Percentiles rank a stretch among this genome's conserved stretches.
Conservation (phyloP, 2,888 invertebrate species). For the Cryptophagus acutangulus region DNA sequence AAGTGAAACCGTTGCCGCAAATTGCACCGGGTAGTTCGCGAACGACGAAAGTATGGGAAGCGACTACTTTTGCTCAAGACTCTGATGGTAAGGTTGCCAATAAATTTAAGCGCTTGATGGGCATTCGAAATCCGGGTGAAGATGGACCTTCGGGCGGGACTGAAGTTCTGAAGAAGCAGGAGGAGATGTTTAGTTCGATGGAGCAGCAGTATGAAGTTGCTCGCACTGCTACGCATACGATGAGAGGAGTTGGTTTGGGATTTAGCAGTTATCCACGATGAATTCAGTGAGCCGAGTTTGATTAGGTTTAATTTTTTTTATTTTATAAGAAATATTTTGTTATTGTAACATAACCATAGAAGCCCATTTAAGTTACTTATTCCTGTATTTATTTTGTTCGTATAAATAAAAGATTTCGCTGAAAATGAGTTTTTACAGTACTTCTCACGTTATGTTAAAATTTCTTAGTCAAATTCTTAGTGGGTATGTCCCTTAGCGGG, state of each 20-base stretch:
- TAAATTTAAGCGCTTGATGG: constrained; percentile 96
- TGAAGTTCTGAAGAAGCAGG: constrained; percentile 65
- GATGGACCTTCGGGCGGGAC: constrained; percentile 43
- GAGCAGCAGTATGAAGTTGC: constrained; percentile 97
- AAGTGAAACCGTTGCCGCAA: constrained; percentile 1
- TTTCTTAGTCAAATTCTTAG: too few species aligned
- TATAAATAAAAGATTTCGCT: too few species aligned
- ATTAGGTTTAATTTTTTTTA: too few species aligned
- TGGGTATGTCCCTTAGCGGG: too few species aligned
- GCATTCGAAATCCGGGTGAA: constrained; percentile 67
- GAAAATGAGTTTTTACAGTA: too few species aligned
- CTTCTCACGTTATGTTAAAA: too few species aligned
- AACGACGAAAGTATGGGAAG: constrained; percentile 62
- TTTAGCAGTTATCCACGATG: constrained; percentile 58
- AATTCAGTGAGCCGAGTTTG: constrained; percentile 22
- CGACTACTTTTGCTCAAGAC: constrained; percentile 84
- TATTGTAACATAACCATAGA: too few species aligned
- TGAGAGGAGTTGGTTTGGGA: constrained; percentile 81
- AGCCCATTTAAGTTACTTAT: too few species aligned
- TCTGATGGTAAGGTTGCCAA: constrained; percentile 84
- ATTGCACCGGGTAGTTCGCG: constrained; percentile 24
- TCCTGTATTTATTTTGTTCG: too few species aligned
- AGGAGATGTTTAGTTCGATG: constrained; percentile 88
- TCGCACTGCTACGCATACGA: constrained; percentile 91
- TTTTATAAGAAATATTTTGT: too few species aligned